Conservation (phyloP, 2,797 vertebrate species). For the Hybognathus amarus region DNA sequence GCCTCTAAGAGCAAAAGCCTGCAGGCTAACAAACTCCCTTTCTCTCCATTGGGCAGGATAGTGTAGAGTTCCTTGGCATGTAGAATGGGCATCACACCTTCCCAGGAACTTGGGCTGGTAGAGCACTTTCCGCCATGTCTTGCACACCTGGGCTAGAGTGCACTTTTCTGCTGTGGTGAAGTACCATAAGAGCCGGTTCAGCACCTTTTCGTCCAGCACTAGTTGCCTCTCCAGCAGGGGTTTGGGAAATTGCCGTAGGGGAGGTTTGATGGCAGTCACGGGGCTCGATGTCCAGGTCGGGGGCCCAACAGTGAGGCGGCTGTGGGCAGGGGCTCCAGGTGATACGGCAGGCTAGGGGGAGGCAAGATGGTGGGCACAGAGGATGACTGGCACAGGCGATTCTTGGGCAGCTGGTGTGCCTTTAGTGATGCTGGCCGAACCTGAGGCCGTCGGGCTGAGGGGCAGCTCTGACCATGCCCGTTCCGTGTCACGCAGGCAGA, state of each 20-base stretch:
- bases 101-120: slow-evolving; percentile 99
- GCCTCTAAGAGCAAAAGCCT: slow-evolving; percentile 92
- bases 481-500: slow-evolving; percentile 96
- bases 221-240: slow-evolving; percentile 85
- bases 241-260: slow-evolving; percentile 74
- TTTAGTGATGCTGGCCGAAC: slow-evolving; percentile 98
- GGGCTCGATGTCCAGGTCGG: slow-evolving; percentile 80
- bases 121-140: slow-evolving; percentile 93
- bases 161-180: slow-evolving; percentile 97
- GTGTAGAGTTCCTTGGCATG: slow-evolving; percentile 98
- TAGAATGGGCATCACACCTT: slow-evolving; percentile 91
- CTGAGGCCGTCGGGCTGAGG: slow-evolving; percentile 92
- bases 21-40: slow-evolving; percentile 97
- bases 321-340: slow-evolving; percentile 83
- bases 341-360: slow-evolving; percentile 83
- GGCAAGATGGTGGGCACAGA: slow-evolving; percentile 89
- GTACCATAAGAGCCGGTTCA: slow-evolving; percentile 95
- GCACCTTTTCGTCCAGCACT: slow-evolving; percentile 94
- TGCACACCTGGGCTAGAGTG: slow-evolving; percentile 94
- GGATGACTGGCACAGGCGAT: slow-evolving; percentile 95
- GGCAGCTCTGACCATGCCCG: slow-evolving; percentile 96
- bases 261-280: slow-evolving; percentile 76
- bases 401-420: slow-evolving; percentile 96
- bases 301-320: slow-evolving; percentile 83
- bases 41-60: slow-evolving; percentile 87